Evolutionary conservation across 2,888 invertebrate genomes (phyloP).

Genomic region (Drosophila stalkeri): DNA sequence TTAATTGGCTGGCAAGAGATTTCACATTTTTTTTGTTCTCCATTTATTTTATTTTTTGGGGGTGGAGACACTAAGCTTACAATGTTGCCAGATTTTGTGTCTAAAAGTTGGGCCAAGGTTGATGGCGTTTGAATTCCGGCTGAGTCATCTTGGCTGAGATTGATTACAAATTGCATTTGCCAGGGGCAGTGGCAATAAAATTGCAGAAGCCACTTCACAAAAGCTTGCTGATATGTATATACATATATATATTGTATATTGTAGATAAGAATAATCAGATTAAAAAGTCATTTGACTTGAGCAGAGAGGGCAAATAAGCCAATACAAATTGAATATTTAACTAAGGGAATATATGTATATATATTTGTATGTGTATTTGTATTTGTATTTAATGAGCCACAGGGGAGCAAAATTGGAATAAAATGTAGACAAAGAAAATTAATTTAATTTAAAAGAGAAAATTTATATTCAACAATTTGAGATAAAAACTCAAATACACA

Average conservation of each 20-base stretch:
- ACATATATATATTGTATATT: too few relatives aligned
- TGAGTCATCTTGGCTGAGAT: constrained; percentile 68
- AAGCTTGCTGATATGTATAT: constrained; percentile 3
- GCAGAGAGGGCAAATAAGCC: too few relatives aligned
- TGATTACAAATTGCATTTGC: constrained; percentile 58
- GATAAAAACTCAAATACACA: too few relatives aligned
- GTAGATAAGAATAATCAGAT: constrained; percentile 14
- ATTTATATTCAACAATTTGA: too few relatives aligned
- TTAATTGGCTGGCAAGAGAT: constrained; percentile 70
- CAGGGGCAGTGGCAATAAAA: constrained; percentile 39
- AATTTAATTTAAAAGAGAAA: neutral
- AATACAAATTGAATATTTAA: neutral
- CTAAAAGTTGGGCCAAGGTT: constrained; percentile 58
- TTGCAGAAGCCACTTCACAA: constrained; percentile 15
- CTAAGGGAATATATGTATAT: neutral
- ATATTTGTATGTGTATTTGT: neutral
- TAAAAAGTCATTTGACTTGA: constrained; percentile 15
- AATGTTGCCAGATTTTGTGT: constrained; percentile 62
- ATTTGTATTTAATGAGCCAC: neutral
- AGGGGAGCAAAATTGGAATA: neutral
- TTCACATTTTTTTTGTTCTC: constrained; percentile 1
- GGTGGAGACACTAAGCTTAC: constrained; percentile 45
- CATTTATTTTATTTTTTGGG: constrained; percentile 11
- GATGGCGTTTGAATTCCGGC: constrained; percentile 66
- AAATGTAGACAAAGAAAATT: neutral